Base-by-base conservation (phyloP, 2,888 invertebrate genomes). In the Syrista parreyssii region DNA sequence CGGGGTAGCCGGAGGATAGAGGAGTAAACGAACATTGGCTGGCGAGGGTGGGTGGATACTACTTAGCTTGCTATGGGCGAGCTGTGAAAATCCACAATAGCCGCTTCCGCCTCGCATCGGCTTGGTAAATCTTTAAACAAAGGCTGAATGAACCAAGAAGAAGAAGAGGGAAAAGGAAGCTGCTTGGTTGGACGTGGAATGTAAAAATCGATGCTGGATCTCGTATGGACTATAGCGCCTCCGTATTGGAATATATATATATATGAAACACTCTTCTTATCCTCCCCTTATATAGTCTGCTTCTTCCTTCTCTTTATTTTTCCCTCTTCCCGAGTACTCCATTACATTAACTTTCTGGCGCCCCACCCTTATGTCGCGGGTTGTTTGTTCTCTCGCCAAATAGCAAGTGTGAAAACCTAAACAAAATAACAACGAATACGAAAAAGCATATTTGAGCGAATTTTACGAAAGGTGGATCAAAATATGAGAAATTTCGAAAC, bases 1-100 rank as follows among this genome's bases (percentile, higher is more conserved):
- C 81, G 80, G 80, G 79, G 76, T 75, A 80, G 75, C 76, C 74
- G 76, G 40, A 71, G 79, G 79, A 84, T 81, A 73, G 73, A 79
- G 79, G 79, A 55, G 55, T 55, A 55, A 55, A 55, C 23, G 55
- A 55, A 55, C 55, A 0, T 23, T 55, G 23, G 55, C 55, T 55
- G 23, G 55, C 55, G 55, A 55, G 23, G 55, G 9, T 55, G 55
- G 75, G 55, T 68, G 33, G 74, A 30, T n/a, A 55, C 55, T 35
- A 40, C 74, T 40, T 55, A 68, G 30, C 74, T 15, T 40, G 74
- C 74, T 34, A 15, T 31, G 36, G 34, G 74, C 55, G 55, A 75
- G 71, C 71, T 15, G 71, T 71, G 71, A 32, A 55, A 55, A 30
- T 71, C 12, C 31, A 71, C 71, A 71, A 31, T 71, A 71, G 31